phyloP scores from a whole-genome alignment of 2,113 vertebrate genomes.

The Callipepla squamata region DNA sequence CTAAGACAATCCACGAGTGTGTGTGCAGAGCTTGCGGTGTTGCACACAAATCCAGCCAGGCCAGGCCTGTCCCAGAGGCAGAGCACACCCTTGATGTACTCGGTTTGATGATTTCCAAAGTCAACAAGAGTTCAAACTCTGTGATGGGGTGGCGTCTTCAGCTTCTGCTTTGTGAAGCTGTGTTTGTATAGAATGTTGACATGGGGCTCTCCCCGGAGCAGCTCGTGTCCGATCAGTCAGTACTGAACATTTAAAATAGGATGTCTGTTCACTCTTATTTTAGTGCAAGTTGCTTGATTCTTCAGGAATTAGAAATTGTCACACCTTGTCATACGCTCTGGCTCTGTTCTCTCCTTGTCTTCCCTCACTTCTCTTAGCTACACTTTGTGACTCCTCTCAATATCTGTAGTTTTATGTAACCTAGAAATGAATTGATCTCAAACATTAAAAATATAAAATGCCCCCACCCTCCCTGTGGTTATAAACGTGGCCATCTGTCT shows the following conservation, averaged over 20 bases:
- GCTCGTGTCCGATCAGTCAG: neutral
- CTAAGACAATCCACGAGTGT: neutral
- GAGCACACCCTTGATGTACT: neutral
- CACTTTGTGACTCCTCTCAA: neutral
- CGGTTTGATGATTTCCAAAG: neutral
- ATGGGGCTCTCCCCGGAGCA: neutral
- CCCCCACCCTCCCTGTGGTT: conserved; percentile 9
- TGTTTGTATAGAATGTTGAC: neutral
- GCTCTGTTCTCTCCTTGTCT: conserved; percentile 52
- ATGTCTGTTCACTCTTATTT: conserved; percentile 54
- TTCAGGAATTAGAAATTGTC: conserved; percentile 44
- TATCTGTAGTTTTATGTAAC: conserved; percentile 20
- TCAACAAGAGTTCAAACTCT: neutral
- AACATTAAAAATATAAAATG: conserved; percentile 22
- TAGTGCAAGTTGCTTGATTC: conserved; percentile 39
- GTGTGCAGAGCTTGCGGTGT: neutral
- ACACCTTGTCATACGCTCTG: conserved; percentile 28
- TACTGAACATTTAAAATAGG: conserved; percentile 12
- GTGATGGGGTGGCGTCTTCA: neutral
- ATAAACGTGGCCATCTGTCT: conserved; percentile 47
- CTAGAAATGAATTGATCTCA: conserved; percentile 55
- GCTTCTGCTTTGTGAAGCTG: neutral
- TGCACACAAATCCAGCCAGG: neutral
- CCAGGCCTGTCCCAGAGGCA: neutral
- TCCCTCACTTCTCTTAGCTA: neutral